Conservation (phyloP, 2,113 vertebrate species). For the Redunca redunca region DNA sequence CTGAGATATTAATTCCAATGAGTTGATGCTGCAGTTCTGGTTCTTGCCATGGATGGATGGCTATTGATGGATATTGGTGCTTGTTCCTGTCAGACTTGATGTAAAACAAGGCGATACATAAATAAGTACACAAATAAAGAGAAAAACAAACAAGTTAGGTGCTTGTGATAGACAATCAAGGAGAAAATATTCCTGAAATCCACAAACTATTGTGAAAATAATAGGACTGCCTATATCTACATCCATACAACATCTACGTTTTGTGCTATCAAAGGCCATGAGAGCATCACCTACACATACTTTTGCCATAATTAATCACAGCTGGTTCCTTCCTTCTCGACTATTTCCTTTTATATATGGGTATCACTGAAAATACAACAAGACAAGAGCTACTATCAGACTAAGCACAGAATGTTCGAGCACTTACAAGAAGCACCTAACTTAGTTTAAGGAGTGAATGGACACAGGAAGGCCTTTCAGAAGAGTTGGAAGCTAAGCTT, state of each 20-base stretch:
- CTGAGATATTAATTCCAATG: background rate
- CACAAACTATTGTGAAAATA: background rate
- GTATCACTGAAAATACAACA: background rate
- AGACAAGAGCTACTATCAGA: background rate
- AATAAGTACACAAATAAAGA: background rate
- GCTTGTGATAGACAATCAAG: background rate
- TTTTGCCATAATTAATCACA: background rate
- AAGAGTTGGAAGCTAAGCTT: background rate
- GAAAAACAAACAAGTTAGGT: background rate
- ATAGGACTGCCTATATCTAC: background rate
- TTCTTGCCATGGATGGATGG: no score
- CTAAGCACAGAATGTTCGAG: background rate
- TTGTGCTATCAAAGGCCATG: background rate
- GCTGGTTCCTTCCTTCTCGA: background rate
- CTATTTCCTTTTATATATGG: background rate
- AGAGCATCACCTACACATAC: background rate
- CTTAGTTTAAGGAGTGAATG: background rate
- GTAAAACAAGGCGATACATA: background rate
- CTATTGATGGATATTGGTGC: background rate
- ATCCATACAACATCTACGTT: background rate
- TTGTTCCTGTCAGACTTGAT: background rate
- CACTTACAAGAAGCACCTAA: background rate
- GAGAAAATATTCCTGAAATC: background rate
- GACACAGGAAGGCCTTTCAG: background rate
- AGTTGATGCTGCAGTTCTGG: background rate